Conservation (phyloP, 2,797 vertebrate species). For the Buceros bicornis region DNA sequence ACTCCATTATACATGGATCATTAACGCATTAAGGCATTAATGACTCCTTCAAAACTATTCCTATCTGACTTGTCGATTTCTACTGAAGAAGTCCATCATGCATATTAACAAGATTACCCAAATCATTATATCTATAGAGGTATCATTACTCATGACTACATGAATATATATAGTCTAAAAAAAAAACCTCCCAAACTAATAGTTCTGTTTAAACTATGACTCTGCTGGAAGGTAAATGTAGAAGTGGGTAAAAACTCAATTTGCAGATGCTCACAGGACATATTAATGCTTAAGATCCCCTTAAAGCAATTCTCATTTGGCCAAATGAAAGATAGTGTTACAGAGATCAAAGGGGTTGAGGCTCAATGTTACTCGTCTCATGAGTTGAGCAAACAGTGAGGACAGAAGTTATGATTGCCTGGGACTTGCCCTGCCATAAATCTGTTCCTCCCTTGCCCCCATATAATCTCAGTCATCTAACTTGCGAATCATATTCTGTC, state of each 20-base stretch:
- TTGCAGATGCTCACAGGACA: neutral
- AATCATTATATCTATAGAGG: neutral
- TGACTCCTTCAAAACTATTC: neutral
- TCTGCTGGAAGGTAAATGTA: neutral
- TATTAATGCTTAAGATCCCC: neutral
- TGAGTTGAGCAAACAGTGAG: neutral
- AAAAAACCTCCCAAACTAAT: neutral
- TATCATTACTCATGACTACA: neutral
- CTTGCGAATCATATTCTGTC: rapidly evolving
- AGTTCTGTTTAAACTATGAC: neutral
- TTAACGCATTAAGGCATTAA: neutral
- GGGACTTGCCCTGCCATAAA: neutral
- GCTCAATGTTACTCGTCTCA: neutral
- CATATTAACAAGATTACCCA: neutral
- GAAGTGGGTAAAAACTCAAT: neutral
- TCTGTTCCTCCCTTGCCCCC: neutral
- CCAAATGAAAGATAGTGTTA: neutral
- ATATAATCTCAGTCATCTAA: neutral
- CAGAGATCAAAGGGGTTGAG: neutral
- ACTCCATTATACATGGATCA: neutral
- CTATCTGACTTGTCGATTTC: neutral
- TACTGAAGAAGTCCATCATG: neutral
- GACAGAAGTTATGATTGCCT: neutral
- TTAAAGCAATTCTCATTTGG: neutral
- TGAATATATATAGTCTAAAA: neutral